Conservation (phyloP, 2,888 invertebrate species). For the Empis livida region DNA sequence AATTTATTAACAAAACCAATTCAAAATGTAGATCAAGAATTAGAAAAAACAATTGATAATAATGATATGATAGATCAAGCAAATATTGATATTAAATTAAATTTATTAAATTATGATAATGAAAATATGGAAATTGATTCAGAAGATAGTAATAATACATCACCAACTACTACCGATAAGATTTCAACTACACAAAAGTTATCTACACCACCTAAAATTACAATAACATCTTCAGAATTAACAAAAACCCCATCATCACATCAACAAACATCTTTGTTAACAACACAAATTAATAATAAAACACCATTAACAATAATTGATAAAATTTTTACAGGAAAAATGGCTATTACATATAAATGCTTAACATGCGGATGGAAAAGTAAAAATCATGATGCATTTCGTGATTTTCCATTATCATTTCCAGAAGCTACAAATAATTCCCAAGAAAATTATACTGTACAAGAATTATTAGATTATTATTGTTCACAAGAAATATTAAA, state of each 20-base stretch:
- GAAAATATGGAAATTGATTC: too few relatives aligned
- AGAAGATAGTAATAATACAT: too few relatives aligned
- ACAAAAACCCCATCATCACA: not conserved
- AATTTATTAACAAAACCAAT: not conserved
- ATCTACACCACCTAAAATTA: conserved; percentile 1
- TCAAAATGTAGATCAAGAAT: not conserved
- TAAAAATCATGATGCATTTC: conserved; percentile 62
- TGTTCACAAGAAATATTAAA: conserved; percentile 62
- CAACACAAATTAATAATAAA: too few relatives aligned
- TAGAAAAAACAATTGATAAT: not conserved
- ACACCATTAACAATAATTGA: conserved; percentile 36
- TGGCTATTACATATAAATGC: conserved; percentile 62
- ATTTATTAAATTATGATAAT: too few relatives aligned
- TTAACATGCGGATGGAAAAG: conserved; percentile 58
- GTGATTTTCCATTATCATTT: conserved; percentile 67
- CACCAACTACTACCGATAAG: not conserved
- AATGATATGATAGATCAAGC: not conserved
- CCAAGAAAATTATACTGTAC: conserved; percentile 47
- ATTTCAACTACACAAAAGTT: not conserved
- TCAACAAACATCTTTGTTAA: too few relatives aligned
- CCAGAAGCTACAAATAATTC: conserved; percentile 42
- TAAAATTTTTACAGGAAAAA: conserved; percentile 62
- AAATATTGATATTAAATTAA: not conserved
- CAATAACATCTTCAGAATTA: not conserved
- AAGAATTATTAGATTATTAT: conserved; percentile 64